Evolutionary conservation across 2,888 invertebrate species (phyloP).

Genomic region (Embidobia sp.): DNA sequence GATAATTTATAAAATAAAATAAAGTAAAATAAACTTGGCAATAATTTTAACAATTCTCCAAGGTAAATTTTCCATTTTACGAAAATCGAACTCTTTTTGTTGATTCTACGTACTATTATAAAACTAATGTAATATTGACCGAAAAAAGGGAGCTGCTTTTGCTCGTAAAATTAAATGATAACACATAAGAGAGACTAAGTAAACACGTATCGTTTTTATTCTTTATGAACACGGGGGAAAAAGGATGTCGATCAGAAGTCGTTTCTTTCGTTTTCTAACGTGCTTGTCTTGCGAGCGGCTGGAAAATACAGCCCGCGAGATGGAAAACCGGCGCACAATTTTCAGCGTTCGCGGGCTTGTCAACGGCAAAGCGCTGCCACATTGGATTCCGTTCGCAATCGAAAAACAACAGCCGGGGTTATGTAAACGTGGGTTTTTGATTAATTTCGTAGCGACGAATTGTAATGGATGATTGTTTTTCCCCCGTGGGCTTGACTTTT

Average conservation of each 20-base stretch:
- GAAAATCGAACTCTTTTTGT: too few species aligned
- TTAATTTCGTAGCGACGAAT: slow-evolving; percentile 38
- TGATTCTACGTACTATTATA: too few species aligned
- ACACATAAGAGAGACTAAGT: neutral
- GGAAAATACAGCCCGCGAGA: slow-evolving; percentile 28
- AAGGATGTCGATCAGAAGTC: slow-evolving; percentile 14
- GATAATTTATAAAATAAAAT: too few species aligned
- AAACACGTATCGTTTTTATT: slow-evolving; percentile 1
- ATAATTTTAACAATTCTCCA: too few species aligned
- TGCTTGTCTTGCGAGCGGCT: slow-evolving; percentile 18
- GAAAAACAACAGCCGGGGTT: slow-evolving; percentile 42
- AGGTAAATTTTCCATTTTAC: too few species aligned
- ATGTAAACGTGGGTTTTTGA: slow-evolving; percentile 40
- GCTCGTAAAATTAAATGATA: neutral
- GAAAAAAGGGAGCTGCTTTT: neutral
- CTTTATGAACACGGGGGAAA: neutral
- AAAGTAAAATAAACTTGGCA: too few species aligned
- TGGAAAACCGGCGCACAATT: slow-evolving; percentile 26
- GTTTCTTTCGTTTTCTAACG: slow-evolving; percentile 24
- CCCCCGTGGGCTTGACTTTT: neutral
- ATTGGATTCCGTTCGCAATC: slow-evolving; percentile 15
- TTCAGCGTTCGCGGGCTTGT: slow-evolving; percentile 30
- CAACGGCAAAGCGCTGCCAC: slow-evolving; percentile 31
- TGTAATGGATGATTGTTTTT: slow-evolving; percentile 27
- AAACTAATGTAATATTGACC: too few species aligned